phyloP scores from a whole-genome alignment of 2,113 vertebrate species.

The Corydoras sp. region DNA sequence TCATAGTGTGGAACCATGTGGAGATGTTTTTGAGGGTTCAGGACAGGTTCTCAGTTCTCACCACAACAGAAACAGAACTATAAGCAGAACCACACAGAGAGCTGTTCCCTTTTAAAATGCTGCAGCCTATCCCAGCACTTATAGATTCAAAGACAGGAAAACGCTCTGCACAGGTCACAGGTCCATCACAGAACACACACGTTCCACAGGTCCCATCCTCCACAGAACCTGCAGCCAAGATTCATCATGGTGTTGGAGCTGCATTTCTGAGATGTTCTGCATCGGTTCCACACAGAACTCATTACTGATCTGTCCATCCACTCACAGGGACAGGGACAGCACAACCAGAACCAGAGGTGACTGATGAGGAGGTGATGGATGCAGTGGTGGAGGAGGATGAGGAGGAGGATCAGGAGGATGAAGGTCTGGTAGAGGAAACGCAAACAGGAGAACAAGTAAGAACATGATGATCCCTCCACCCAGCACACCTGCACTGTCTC shows the following conservation, averaged over 20 bases:
- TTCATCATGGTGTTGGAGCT: too few relatives aligned
- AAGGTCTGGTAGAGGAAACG: constrained; percentile 59
- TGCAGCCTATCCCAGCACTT: too few relatives aligned
- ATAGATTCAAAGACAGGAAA: too few relatives aligned
- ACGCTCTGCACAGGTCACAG: too few relatives aligned
- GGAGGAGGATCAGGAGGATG: constrained; percentile 55
- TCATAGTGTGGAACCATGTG: neutral
- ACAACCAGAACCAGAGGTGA: constrained; percentile 52
- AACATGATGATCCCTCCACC: neutral
- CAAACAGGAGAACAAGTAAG: constrained; percentile 56
- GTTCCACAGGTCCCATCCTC: too few relatives aligned
- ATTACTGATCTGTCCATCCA: neutral
- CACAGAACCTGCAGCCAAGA: too few relatives aligned
- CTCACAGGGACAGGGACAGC: constrained; percentile 54
- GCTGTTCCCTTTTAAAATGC: too few relatives aligned
- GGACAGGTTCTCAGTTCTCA: neutral
- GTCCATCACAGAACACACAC: too few relatives aligned
- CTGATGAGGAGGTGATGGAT: constrained; percentile 36
- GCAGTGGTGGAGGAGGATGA: constrained; percentile 64
- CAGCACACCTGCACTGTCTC: too few relatives aligned
- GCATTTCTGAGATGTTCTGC: neutral
- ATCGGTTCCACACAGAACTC: neutral
- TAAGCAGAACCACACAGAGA: neutral
- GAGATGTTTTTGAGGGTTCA: too few relatives aligned
- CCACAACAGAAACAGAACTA: neutral